phyloP scores from a whole-genome alignment of 2,113 vertebrate genomes.

The Mustela nigripes region DNA sequence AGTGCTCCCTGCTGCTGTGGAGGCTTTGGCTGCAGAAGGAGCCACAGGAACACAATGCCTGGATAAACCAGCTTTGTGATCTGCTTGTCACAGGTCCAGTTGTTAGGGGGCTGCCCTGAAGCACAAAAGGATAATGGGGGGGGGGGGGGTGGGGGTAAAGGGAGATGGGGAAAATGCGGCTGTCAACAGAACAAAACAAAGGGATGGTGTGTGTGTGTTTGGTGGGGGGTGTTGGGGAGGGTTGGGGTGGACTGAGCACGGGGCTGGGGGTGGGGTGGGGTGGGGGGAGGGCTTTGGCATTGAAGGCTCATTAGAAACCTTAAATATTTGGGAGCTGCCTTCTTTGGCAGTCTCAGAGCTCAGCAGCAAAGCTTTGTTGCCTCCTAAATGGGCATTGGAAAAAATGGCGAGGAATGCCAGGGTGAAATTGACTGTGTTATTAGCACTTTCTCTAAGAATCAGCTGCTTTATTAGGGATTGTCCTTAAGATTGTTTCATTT shows the following conservation, averaged over 20 bases:
- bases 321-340: constrained; percentile 1
- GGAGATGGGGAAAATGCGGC: not conserved
- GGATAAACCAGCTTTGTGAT: constrained; percentile 83
- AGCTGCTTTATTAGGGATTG: constrained; percentile 1
- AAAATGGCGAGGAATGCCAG: not conserved
- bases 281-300: not conserved
- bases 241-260: not conserved
- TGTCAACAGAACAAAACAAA: not conserved
- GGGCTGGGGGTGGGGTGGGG: no score
- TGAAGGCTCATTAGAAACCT: constrained; percentile 47
- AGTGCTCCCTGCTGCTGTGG: constrained; percentile 78
- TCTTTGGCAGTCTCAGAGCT: not conserved
- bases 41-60: constrained; percentile 72
- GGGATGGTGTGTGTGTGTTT: not conserved
- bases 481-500: constrained; percentile 39
- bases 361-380: constrained; percentile 17
- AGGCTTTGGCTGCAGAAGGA: constrained; percentile 74
- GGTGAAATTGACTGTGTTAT: constrained; percentile 20
- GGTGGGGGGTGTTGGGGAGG: not conserved
- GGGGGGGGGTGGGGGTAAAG: rapidly evolving
- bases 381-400: not conserved
- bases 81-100: constrained; percentile 77
- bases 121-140: constrained; percentile 24
- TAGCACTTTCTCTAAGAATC: constrained; percentile 36
- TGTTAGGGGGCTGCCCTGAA: constrained; percentile 52